phyloP scores from a whole-genome alignment of 1,140 invertebrate species.

The Drosophila oshimai region DNA sequence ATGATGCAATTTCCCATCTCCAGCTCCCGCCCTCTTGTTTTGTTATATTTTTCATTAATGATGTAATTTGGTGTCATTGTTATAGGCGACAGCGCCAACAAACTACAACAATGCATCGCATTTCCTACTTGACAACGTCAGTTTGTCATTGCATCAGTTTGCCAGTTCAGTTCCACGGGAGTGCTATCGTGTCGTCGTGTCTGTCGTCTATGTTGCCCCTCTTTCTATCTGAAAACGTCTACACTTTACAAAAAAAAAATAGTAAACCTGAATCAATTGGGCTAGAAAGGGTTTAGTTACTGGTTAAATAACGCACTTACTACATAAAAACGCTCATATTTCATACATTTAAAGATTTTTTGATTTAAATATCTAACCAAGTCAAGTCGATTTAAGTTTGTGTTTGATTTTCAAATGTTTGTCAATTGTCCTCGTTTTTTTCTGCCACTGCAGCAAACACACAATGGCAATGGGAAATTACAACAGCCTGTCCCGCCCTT shows the following conservation, averaged over 20 bases:
- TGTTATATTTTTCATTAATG: conserved; percentile 62
- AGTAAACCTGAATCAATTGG: not conserved
- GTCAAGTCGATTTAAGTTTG: too few relatives aligned
- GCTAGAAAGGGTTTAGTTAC: too few relatives aligned
- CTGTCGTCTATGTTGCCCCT: too few relatives aligned
- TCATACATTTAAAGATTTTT: too few relatives aligned
- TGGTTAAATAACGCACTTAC: too few relatives aligned
- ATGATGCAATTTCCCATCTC: conserved; percentile 28
- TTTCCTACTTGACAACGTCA: conserved; percentile 61
- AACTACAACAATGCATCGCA: conserved; percentile 40
- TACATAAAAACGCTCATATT: too few relatives aligned
- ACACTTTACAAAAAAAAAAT: not conserved
- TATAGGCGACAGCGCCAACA: conserved; percentile 37
- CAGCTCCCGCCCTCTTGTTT: conserved; percentile 1
- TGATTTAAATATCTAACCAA: too few relatives aligned
- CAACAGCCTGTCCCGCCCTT: conserved; percentile 4
- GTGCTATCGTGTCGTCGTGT: too few relatives aligned
- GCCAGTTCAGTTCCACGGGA: conserved; percentile 26
- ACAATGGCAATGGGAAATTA: conserved; percentile 30
- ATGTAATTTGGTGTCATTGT: conserved; percentile 68
- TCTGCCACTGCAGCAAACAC: not conserved
- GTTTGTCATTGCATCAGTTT: conserved; percentile 36
- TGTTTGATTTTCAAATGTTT: too few relatives aligned
- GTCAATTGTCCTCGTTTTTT: not conserved
- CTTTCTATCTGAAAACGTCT: not conserved